Base-by-base conservation (phyloP, 2,797 vertebrate species). In the Poeciliopsis turneri region DNA sequence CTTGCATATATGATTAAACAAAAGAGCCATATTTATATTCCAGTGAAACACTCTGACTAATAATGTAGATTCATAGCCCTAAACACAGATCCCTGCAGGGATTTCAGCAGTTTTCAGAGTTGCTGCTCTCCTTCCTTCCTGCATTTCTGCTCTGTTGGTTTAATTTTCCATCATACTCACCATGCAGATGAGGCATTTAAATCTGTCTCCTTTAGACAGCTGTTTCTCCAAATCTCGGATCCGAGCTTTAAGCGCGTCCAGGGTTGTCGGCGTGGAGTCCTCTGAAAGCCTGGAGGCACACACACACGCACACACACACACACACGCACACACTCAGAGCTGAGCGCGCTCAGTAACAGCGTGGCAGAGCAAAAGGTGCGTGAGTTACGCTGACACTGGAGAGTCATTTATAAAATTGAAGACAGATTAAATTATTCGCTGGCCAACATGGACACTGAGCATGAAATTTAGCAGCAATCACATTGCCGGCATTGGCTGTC, bases 151-250 rank as follows among this genome's bases (percentile, higher is more conserved):
- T 82, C 78, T 71, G 77, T 78, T 64, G 23, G 11, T 77, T 82
- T 82, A 39, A 84, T 86, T 78, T 33, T 68, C 72, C 80, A 47
- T 75, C 61, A 36, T 78, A 88, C 94, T 97, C 94, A 99, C 98
- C 98, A 99, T 99, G 95, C 98, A 99, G 95, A 99, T 99, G 92
- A 99, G 97, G 95, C 98, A 99, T 97, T 99, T 99, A 96, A 98
- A 98, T 88, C 97, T 96, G 95, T 99, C 97, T 92, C 97, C 98
- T 94, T 98, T 97, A 85, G 97, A 98, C 88, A 99, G 96, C 95
- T 99, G 98, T 94, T 97, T 97, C 94, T 99, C 98, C 94, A 99
- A 96, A 93, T 99, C 98, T 88, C 98, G 96, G 95, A 99, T 98
- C 82, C 97, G 97, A 92, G 96, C 96, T 95, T 99, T 99, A 94